Evolutionary conservation across 2,797 vertebrate species (phyloP).

Genomic region (Cirrhinus mrigala): DNA sequence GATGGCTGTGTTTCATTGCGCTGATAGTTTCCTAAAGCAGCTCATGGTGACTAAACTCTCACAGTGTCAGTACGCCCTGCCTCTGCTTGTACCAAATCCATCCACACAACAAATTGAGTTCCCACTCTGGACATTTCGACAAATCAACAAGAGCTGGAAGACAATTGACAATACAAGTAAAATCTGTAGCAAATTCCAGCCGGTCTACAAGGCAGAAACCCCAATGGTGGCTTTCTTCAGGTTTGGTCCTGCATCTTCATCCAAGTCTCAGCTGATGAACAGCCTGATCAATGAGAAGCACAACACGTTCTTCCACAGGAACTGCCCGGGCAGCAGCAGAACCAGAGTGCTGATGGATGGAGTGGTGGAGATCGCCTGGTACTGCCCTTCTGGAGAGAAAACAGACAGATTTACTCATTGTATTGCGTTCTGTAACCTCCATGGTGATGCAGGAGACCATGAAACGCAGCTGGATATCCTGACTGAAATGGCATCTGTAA

Average conservation of each 20-base stretch:
- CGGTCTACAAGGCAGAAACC: constrained; percentile 1
- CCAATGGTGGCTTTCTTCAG: constrained; percentile 30
- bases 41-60: constrained; percentile 60
- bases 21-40: constrained; percentile 72
- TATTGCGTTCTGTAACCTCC: constrained; percentile 64
- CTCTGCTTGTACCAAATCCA: constrained; percentile 60
- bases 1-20: constrained; percentile 65
- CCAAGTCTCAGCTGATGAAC: background rate
- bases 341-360: background rate
- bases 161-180: constrained; percentile 18
- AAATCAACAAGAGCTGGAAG: constrained; percentile 72
- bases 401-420: constrained; percentile 70
- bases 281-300: constrained; percentile 25
- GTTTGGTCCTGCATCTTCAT: background rate
- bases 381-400: constrained; percentile 17
- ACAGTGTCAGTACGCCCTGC: constrained; percentile 76
- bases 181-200: constrained; percentile 21
- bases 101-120: constrained; percentile 63
- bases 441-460: constrained; percentile 69
- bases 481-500: constrained; percentile 66
- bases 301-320: constrained; percentile 2
- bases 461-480: constrained; percentile 70
- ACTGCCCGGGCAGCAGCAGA: constrained; percentile 14
- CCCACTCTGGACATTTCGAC: constrained; percentile 70
- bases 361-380: constrained; percentile 19